A percentile compares a stretch with the other conserved stretches of the same genome.
Conservation (phyloP, 2,797 vertebrate genomes). For the Furcifer pardalis region DNA sequence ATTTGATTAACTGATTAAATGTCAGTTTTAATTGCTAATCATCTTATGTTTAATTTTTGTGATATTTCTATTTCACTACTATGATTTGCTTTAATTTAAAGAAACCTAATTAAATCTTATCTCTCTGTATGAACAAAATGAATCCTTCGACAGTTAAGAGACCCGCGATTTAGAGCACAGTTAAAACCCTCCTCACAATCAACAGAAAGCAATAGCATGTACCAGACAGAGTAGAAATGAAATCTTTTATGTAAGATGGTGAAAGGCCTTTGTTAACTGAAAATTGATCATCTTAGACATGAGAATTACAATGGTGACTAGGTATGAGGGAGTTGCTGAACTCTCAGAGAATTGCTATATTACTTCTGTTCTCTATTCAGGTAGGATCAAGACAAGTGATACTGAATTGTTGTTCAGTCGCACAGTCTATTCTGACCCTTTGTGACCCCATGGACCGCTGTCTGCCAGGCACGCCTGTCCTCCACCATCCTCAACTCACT, state of each 20-base stretch:
- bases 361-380: too few relatives aligned
- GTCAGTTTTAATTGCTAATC: too few relatives aligned
- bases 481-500: too few relatives aligned
- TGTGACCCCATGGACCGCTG: too few relatives aligned
- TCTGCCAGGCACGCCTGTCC: too few relatives aligned
- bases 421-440: too few relatives aligned
- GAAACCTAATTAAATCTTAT: not conserved
- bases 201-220: not conserved
- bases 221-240: not conserved
- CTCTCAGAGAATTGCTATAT: too few relatives aligned
- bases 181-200: not conserved
- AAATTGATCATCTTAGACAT: not conserved
- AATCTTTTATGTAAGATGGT: not conserved
- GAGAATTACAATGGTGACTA: too few relatives aligned
- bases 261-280: not conserved
- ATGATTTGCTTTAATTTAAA: not conserved
- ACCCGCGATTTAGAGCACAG: not conserved
- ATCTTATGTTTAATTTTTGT: not conserved
- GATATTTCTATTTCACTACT: not conserved
- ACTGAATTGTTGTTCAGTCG: too few relatives aligned
- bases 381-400: too few relatives aligned
- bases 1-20: too few relatives aligned
- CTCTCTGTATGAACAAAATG: not conserved
- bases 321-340: too few relatives aligned
- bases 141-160: not conserved